These are phyloP conservation scores for Oligia latruncula DNA, from an alignment of 2,888 invertebrate species.

Conservation along the genomic window DNA sequence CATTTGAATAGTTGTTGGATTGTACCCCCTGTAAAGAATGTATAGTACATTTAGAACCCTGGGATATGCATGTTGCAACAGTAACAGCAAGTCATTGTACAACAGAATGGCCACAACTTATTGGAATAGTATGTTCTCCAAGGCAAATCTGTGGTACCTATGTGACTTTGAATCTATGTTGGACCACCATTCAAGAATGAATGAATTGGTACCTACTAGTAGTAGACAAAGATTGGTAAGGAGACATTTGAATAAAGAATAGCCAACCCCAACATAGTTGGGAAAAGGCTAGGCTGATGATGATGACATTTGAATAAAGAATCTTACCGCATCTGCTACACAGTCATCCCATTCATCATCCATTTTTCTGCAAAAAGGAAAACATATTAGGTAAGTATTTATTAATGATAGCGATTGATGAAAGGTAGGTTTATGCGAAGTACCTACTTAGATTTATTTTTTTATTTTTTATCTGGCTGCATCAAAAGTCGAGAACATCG, in stretches of 20 bases:
- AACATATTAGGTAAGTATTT: not conserved
- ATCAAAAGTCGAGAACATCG: not conserved
- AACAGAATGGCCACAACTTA: not conserved
- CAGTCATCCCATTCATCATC: slow-evolving; percentile 90
- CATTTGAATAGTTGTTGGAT: slow-evolving; percentile 72
- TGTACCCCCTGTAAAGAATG: slow-evolving; percentile 68
- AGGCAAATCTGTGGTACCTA: not conserved
- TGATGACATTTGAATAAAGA: not conserved
- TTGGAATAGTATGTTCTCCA: not conserved
- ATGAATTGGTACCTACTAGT: not conserved
- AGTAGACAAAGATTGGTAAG: not conserved
- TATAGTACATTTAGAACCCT: not conserved
- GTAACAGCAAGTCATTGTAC: not conserved
- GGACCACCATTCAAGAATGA: not conserved
- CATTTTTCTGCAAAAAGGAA: slow-evolving; percentile 79
- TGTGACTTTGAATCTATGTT: not conserved
- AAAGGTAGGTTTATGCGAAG: not conserved
- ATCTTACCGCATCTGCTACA: slow-evolving; percentile 79
- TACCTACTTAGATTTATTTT: too few species aligned
- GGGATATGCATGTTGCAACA: not conserved
- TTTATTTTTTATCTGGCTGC: too few species aligned
- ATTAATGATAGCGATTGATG: not conserved
- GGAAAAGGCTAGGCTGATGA: too few species aligned
- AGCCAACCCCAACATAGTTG: too few species aligned
- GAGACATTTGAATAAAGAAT: slow-evolving; percentile 1